Conservation (phyloP, 2,113 vertebrate genomes). For the Cariama cristata region DNA sequence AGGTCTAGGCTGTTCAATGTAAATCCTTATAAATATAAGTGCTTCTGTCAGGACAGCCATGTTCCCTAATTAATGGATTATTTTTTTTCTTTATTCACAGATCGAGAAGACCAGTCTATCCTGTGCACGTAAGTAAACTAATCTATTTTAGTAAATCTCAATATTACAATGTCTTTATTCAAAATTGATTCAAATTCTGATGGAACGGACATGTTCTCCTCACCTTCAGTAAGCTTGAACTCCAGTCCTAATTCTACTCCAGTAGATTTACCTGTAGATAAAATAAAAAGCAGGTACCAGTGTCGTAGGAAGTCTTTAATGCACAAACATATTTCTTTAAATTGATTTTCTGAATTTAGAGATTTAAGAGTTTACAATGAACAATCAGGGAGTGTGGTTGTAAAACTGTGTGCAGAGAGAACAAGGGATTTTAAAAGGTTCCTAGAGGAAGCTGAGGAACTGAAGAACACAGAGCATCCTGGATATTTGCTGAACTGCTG, state of each 20-base stretch:
- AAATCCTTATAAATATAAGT: neutral
- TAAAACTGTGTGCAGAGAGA: neutral
- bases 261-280: neutral
- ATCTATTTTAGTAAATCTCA: neutral
- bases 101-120: conserved; percentile 97
- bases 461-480: neutral
- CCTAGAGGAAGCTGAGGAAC: neutral
- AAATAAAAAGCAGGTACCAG: neutral
- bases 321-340: neutral
- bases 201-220: neutral
- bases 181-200: neutral
- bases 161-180: neutral
- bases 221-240: neutral
- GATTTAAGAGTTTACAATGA: neutral
- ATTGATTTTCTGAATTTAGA: neutral
- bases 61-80: neutral
- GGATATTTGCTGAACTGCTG: neutral
- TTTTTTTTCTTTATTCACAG: conserved; percentile 77
- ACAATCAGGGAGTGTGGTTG: neutral
- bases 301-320: neutral
- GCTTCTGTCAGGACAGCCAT: conserved; percentile 13
- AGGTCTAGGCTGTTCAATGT: neutral
- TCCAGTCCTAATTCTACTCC: neutral
- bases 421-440: neutral
- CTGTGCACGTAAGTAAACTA: conserved; percentile 94